Evolutionary conservation across 2,113 vertebrate species (phyloP).

Genomic region (Haliaeetus leucogaster): DNA sequence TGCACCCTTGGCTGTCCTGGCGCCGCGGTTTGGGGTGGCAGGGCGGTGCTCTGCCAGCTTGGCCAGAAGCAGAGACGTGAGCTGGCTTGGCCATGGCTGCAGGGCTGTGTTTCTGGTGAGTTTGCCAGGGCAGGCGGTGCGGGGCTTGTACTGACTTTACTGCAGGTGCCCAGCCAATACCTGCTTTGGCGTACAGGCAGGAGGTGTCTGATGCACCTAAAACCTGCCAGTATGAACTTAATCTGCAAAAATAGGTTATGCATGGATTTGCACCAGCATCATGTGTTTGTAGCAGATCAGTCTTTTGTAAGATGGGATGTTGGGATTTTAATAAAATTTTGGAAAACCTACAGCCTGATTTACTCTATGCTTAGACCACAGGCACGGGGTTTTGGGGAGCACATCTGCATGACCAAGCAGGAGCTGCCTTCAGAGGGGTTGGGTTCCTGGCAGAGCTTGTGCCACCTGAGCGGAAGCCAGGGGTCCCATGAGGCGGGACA

Average conservation of each 20-base stretch:
- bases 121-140: fast-evolving
- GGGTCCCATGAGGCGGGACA: background rate
- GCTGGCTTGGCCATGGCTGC: background rate
- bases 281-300: background rate
- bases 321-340: background rate
- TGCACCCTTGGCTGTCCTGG: background rate
- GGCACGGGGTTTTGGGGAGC: background rate
- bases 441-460: background rate
- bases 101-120: background rate
- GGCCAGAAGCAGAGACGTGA: fast-evolving
- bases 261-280: background rate
- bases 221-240: background rate
- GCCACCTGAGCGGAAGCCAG: background rate
- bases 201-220: background rate
- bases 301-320: background rate
- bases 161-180: background rate
- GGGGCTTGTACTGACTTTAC: background rate
- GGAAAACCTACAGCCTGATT: background rate
- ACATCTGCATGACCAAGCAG: background rate
- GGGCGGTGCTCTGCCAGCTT: background rate
- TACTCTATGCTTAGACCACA: background rate
- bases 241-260: background rate
- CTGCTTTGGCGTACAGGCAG: background rate
- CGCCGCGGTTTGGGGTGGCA: fast-evolving
- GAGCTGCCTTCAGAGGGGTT: background rate